Evolutionary conservation across 1,140 invertebrate genomes (phyloP).

Genomic region (Thalassaphorura encarpata): DNA sequence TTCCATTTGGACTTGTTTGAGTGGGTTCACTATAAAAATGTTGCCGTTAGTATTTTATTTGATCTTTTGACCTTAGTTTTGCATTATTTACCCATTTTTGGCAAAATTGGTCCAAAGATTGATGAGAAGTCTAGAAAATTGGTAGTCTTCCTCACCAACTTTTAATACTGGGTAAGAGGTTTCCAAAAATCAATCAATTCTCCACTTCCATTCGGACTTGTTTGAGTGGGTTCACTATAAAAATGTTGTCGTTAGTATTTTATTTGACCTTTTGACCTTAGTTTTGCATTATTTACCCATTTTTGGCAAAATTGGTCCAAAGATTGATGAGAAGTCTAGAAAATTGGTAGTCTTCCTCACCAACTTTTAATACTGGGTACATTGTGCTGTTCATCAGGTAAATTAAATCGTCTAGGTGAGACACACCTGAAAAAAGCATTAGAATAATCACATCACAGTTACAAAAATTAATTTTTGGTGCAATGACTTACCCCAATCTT

Average conservation of each 20-base stretch:
- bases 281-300: conserved; percentile 12
- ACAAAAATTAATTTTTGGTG: not conserved
- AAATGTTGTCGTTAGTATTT: not conserved
- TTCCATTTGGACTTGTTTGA: not conserved
- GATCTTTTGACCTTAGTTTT: not conserved
- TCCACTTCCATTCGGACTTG: not conserved
- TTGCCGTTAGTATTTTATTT: not conserved
- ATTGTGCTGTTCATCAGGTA: conserved; percentile 25
- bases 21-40: not conserved
- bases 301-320: conserved; percentile 29
- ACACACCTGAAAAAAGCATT: conserved; percentile 16
- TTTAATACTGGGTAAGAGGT: conserved; percentile 15
- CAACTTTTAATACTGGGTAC: conserved; percentile 11
- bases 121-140: conserved; percentile 18
- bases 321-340: conserved; percentile 22
- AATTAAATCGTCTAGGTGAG: conserved; percentile 26
- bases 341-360: conserved; percentile 21
- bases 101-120: conserved; percentile 31
- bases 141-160: conserved; percentile 19
- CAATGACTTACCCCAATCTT: conserved; percentile 27
- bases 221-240: not conserved
- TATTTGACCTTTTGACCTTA: not conserved
- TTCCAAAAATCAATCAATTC: not conserved
- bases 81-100: conserved; percentile 15
- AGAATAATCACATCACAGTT: not conserved